phyloP scores from a whole-genome alignment of 2,797 vertebrate genomes.

The Staurois parvus region DNA sequence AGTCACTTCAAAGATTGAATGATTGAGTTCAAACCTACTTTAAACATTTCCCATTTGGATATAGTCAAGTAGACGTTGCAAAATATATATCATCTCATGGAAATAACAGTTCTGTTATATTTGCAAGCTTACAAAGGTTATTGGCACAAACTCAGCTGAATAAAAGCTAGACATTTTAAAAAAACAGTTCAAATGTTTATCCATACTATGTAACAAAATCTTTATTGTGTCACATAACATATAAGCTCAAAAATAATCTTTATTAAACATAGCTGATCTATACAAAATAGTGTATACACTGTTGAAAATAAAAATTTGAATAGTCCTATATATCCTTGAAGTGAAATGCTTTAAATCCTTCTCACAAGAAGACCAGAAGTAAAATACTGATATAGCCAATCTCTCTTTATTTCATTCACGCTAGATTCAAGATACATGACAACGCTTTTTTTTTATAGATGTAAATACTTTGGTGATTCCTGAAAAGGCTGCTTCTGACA shows the following conservation, averaged over 20 bases:
- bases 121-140: too few species aligned
- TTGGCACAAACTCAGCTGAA: neutral
- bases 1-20: too few species aligned
- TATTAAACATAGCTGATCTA: slow-evolving; percentile 8
- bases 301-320: neutral
- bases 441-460: slow-evolving; percentile 67
- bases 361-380: slow-evolving; percentile 41
- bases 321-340: neutral
- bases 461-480: slow-evolving; percentile 69
- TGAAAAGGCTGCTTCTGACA: slow-evolving; percentile 47
- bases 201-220: neutral
- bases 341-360: neutral
- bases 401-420: slow-evolving; percentile 83
- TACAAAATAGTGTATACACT: slow-evolving; percentile 8
- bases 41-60: neutral
- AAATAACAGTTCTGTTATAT: too few species aligned
- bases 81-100: too few species aligned
- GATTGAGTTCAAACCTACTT: neutral
- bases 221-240: neutral
- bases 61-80: too few species aligned
- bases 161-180: neutral
- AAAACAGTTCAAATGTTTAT: neutral
- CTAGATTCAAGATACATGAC: slow-evolving; percentile 78
- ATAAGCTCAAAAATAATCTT: neutral
- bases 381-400: slow-evolving; percentile 65